Base-by-base conservation (phyloP, 2,888 invertebrate species). In the Aphidoletes aphidimyza region DNA sequence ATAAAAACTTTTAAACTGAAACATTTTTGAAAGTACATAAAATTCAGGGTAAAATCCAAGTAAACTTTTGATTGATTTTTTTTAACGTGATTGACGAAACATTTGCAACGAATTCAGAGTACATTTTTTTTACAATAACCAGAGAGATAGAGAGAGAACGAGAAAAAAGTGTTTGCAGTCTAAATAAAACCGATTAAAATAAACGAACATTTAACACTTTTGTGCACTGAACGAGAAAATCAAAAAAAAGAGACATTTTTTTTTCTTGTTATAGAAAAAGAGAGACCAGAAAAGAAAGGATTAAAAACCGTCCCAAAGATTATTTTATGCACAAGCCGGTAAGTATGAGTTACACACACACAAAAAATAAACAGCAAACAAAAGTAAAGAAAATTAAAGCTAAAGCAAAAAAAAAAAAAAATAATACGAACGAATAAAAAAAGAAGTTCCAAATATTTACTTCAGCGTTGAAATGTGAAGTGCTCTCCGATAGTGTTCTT, bases 281-380 rank as follows among this genome's bases (percentile, higher is more conserved):
- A n/a, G n/a, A 42, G 42, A 69, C 14, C 3, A 30, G 14, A 69
- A 26, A 22, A 47, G 17, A 17, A 69, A 69, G 69, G 69, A 69
- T 69, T 69, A 69, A 69, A 42, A 69, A 69, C 69, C 69, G 69
- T 69, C 34, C 69, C 34, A 2, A 69, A 11, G 5, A 69, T 30
- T 69, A 69, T 69, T 69, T 69, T 69, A 69, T 69, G 30, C 69
- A 69, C 11, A 69, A 69, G 69, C 34, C 30, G 69, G 69, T 69
- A 69, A 69, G 69, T 69, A 69, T 30, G 0, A 69, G 30, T 5
- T 3, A 30, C 2, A 69, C 30, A 30, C 11, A 30, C 2, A 69
- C 30, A 69, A 30, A 69, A 69, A 69, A 69, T 19, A 69, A 30
- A 14, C 14, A 14, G 30, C 14, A 30, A 14, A 14, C 14, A 69